phyloP scores from a whole-genome alignment of 2,797 vertebrate species.

The Pyrocephalus nanus region DNA sequence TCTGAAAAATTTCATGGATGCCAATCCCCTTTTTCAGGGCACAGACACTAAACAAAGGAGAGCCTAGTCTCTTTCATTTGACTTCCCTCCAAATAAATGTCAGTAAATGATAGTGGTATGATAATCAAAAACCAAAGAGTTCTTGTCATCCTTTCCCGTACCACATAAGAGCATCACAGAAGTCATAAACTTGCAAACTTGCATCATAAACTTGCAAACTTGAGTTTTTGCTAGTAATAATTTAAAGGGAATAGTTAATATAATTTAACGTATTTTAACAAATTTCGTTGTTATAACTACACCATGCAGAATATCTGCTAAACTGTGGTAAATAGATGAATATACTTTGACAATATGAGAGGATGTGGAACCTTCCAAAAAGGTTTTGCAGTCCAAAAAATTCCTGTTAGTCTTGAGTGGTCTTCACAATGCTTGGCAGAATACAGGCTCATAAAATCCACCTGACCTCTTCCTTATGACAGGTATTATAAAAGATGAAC shows the following conservation, averaged over 20 bases:
- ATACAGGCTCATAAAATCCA: background rate
- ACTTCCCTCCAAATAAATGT: background rate
- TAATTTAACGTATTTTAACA: background rate
- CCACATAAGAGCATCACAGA: background rate
- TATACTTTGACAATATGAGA: background rate
- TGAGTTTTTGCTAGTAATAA: background rate
- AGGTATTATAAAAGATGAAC: background rate
- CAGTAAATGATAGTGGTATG: background rate
- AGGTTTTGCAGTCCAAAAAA: background rate
- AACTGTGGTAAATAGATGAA: background rate
- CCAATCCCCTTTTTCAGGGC: background rate
- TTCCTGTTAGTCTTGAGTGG: background rate
- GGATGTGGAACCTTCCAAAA: background rate
- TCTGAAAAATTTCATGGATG: background rate
- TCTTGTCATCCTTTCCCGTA: background rate
- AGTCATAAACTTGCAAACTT: background rate
- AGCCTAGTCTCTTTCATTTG: background rate
- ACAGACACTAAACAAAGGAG: background rate
- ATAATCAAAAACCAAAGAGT: background rate
- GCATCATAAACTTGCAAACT: background rate
- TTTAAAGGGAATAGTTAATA: background rate
- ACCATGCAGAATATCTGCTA: background rate
- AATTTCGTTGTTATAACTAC: background rate
- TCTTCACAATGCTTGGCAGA: slow-evolving; percentile 25
- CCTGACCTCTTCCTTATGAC: background rate